Conservation (phyloP, 2,113 vertebrate genomes). For the Anarhynchus alexandrinus region DNA sequence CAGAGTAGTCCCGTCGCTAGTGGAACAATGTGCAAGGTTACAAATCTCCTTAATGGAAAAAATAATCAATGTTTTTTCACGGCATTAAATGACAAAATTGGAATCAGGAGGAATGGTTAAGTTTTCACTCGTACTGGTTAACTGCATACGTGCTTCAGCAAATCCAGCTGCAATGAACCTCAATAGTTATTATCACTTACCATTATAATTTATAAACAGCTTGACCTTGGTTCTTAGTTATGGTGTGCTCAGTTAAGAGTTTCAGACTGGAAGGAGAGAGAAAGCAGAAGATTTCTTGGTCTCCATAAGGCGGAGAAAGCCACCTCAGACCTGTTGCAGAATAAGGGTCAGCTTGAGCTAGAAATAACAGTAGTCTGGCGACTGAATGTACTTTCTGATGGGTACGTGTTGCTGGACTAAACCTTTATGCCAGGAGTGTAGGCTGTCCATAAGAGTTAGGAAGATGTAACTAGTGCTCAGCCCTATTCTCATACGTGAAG, state of each 20-base stretch:
- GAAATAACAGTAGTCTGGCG: not conserved
- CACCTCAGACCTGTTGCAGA: not conserved
- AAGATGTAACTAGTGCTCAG: not conserved
- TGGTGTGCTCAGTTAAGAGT: not conserved
- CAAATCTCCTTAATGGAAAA: not conserved
- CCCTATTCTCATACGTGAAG: not conserved
- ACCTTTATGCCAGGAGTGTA: not conserved
- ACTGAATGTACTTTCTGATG: not conserved
- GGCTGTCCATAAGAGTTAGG: not conserved
- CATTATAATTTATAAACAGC: not conserved
- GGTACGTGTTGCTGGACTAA: not conserved
- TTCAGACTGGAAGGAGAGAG: not conserved
- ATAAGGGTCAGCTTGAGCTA: not conserved
- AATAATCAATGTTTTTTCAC: not conserved
- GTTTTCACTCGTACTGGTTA: not conserved
- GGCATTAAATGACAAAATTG: not conserved
- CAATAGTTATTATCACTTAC: not conserved
- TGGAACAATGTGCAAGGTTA: not conserved
- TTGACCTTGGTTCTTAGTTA: not conserved
- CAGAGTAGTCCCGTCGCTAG: not conserved
- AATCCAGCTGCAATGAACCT: not conserved
- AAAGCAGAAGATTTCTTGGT: not conserved
- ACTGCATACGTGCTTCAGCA: not conserved
- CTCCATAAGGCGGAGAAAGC: not conserved
- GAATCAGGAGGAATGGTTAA: not conserved